phyloP scores from a whole-genome alignment of 2,797 vertebrate species.

The Streptopelia turtur region DNA sequence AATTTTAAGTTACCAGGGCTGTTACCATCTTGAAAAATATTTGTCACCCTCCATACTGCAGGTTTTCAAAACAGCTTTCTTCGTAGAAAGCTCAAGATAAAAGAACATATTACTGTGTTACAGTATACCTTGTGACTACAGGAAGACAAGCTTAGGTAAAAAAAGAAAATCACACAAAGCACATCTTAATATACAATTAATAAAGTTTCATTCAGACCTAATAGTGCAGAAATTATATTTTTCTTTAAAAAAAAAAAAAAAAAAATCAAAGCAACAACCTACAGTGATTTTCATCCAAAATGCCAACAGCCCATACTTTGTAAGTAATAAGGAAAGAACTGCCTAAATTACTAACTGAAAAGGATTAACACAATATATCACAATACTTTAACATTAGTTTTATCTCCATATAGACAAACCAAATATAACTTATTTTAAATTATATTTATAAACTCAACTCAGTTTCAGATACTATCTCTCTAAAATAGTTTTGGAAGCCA shows the following conservation, averaged over 20 bases:
- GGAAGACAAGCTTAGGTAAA: constrained; percentile 91
- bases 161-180: constrained; percentile 88
- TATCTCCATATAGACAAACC: constrained; percentile 83
- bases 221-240: constrained; percentile 87
- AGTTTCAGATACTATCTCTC: constrained; percentile 64
- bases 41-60: constrained; percentile 77
- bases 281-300: constrained; percentile 84
- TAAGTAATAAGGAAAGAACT: constrained; percentile 73
- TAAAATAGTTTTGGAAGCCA: constrained; percentile 43
- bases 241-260: constrained; percentile 74
- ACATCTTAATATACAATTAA: constrained; percentile 89
- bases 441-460: constrained; percentile 81
- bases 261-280: constrained; percentile 87
- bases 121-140: constrained; percentile 88
- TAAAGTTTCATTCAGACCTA: constrained; percentile 91
- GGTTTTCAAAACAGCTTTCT: constrained; percentile 82
- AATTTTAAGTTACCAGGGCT: constrained; percentile 76
- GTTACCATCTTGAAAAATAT: constrained; percentile 83
- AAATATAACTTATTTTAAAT: constrained; percentile 84
- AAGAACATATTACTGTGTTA: constrained; percentile 86
- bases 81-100: constrained; percentile 86
- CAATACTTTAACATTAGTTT: constrained; percentile 81
- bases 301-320: constrained; percentile 81
- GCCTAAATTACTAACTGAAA: constrained; percentile 73
- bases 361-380: constrained; percentile 85